Percentiles rank a stretch among this genome's conserved stretches.
Evolutionary conservation across 1,140 invertebrate genomes (phyloP).

Genomic region (Halictus rubicundus): DNA sequence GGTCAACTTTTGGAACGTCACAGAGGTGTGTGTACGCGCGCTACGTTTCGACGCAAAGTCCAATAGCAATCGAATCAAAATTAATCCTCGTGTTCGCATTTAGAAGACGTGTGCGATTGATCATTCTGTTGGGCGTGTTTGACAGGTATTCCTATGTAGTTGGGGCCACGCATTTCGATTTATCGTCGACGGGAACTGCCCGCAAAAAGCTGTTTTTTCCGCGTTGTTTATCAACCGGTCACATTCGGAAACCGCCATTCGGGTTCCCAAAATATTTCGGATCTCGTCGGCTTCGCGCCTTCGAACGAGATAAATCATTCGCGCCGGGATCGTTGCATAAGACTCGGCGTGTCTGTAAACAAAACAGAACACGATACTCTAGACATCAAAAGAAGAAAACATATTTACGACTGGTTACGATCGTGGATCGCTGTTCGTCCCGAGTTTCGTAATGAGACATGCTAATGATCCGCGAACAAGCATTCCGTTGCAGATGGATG

Average conservation of each 20-base stretch:
- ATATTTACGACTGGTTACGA: conserved; percentile 8
- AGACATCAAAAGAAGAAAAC: conserved; percentile 17
- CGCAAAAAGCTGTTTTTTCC: not conserved
- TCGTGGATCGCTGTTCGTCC: not conserved
- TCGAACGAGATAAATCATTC: not conserved
- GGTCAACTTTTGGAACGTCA: too few relatives aligned
- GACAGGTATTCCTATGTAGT: conserved; percentile 12
- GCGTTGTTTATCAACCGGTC: conserved; percentile 26
- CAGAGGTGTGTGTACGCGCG: too few relatives aligned
- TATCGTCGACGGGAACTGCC: conserved; percentile 2
- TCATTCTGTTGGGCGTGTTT: too few relatives aligned
- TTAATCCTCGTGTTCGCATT: too few relatives aligned
- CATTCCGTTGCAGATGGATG: not conserved
- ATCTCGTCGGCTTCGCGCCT: not conserved
- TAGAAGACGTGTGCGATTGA: too few relatives aligned
- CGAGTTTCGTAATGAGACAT: conserved; percentile 8
- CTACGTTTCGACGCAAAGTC: not conserved
- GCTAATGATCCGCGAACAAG: not conserved
- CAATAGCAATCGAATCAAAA: not conserved
- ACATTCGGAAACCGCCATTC: not conserved
- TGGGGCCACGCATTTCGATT: conserved; percentile 1
- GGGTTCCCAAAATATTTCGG: not conserved
- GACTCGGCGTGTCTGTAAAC: not conserved
- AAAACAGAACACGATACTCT: conserved; percentile 1
- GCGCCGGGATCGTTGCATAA: not conserved